These are phyloP conservation scores for Brachyptera putata DNA, from an alignment of 2,888 invertebrate species.

Conservation along the genomic window DNA sequence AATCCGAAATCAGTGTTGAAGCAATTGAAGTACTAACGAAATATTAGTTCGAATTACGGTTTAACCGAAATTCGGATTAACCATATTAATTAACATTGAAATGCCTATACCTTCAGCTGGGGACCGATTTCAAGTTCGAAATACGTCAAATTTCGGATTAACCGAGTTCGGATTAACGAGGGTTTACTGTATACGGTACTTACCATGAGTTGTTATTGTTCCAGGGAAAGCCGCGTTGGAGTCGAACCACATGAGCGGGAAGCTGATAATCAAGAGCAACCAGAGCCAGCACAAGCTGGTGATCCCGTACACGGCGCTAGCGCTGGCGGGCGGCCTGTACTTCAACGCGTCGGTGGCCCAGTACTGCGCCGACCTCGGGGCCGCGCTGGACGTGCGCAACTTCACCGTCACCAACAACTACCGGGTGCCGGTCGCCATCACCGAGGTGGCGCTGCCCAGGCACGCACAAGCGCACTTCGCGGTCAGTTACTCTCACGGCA, in stretches of 20 bases:
- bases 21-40: no score
- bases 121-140: no score
- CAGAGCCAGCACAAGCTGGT: constrained; percentile 48
- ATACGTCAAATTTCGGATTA: no score
- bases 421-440: constrained; percentile 65
- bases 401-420: constrained; percentile 68
- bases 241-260: constrained; percentile 53
- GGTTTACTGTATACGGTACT: no score
- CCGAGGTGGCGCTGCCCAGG: constrained; percentile 61
- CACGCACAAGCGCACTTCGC: constrained; percentile 59
- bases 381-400: constrained; percentile 45
- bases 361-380: constrained; percentile 44
- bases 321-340: constrained; percentile 55
- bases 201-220: constrained; percentile 33
- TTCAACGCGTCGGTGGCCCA: constrained; percentile 53
- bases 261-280: constrained; percentile 52
- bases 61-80: no score
- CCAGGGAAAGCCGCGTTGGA: constrained; percentile 55
- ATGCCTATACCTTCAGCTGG: no score
- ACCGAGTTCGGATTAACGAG: no score
- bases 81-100: no score
- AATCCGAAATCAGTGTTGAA: no score
- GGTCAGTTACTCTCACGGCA: no score
- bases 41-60: no score
- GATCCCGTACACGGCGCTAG: constrained; percentile 62